A percentile compares a stretch with the other conserved stretches of the same genome.
phyloP scores from a whole-genome alignment of 2,797 vertebrate genomes.

The Enteromius fasciolatus region DNA sequence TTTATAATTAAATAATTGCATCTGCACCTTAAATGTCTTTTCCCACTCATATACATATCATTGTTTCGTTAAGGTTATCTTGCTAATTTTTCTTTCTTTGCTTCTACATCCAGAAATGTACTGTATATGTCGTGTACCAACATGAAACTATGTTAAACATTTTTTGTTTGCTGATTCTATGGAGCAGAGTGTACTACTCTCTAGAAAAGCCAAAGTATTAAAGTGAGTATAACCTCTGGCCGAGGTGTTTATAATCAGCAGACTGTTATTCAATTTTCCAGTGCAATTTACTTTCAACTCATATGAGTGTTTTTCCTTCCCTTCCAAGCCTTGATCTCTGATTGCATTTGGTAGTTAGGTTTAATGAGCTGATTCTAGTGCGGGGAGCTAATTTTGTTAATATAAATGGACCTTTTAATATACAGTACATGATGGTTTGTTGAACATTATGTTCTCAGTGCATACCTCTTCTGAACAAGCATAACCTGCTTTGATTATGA shows the following conservation, averaged over 20 bases:
- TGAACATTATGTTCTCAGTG: slow-evolving; percentile 72
- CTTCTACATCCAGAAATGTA: not conserved
- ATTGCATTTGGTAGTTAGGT: slow-evolving; percentile 70
- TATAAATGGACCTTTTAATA: slow-evolving; percentile 77
- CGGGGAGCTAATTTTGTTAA: slow-evolving; percentile 76
- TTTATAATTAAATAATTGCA: not conserved
- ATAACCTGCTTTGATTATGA: slow-evolving; percentile 58
- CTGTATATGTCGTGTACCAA: not conserved
- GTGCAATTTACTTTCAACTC: slow-evolving; percentile 64
- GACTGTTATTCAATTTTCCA: slow-evolving; percentile 61
- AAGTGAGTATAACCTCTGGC: slow-evolving; percentile 56
- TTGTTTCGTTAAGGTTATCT: no score
- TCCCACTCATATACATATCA: not conserved
- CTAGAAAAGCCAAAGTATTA: not conserved
- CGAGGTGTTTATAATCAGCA: slow-evolving; percentile 67
- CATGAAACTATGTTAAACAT: not conserved
- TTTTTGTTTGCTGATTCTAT: not conserved
- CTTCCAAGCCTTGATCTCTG: slow-evolving; percentile 72
- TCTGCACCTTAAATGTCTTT: not conserved
- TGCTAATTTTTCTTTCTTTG: no score
- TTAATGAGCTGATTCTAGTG: slow-evolving; percentile 79
- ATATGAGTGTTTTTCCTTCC: slow-evolving; percentile 70
- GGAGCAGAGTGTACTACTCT: not conserved
- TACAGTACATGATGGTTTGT: slow-evolving; percentile 75
- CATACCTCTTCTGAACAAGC: slow-evolving; percentile 67